Conservation (phyloP, 2,888 invertebrate species). For the Yponomeuta cagnagella region DNA sequence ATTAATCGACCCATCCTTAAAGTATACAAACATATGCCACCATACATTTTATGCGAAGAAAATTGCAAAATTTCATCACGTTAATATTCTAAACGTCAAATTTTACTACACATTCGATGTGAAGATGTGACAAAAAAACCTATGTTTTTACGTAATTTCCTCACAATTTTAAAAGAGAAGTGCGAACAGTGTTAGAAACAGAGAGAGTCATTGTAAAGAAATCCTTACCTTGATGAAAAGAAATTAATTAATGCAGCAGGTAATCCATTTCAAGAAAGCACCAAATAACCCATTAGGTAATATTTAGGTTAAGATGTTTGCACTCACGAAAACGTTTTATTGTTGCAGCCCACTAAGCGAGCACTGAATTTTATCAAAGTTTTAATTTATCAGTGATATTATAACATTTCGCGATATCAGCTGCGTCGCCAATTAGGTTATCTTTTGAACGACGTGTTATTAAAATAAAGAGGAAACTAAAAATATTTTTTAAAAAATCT, state of each 20-base stretch:
- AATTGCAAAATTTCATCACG: too few species aligned
- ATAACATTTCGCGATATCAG: neutral
- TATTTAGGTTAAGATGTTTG: neutral
- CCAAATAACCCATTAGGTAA: neutral
- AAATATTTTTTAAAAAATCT: too few species aligned
- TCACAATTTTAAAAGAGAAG: neutral
- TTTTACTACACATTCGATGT: too few species aligned
- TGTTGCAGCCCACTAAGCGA: neutral
- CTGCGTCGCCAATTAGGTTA: neutral
- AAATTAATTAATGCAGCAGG: neutral
- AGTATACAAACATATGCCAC: neutral
- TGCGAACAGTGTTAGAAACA: neutral
- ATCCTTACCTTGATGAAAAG: constrained; percentile 12
- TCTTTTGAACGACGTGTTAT: neutral
- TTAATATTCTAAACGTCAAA: too few species aligned
- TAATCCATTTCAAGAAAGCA: neutral
- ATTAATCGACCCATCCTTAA: neutral
- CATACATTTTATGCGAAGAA: too few species aligned
- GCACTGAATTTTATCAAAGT: neutral
- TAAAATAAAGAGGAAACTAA: too few species aligned
- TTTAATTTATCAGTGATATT: neutral
- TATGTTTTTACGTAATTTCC: neutral
- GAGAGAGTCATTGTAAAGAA: neutral
- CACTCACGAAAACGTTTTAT: neutral
- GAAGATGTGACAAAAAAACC: neutral